A percentile compares a stretch with the other conserved stretches of the same genome.
Evolutionary conservation across 2,113 vertebrate species (phyloP).

Genomic region (Gymnobelideus leadbeateri): DNA sequence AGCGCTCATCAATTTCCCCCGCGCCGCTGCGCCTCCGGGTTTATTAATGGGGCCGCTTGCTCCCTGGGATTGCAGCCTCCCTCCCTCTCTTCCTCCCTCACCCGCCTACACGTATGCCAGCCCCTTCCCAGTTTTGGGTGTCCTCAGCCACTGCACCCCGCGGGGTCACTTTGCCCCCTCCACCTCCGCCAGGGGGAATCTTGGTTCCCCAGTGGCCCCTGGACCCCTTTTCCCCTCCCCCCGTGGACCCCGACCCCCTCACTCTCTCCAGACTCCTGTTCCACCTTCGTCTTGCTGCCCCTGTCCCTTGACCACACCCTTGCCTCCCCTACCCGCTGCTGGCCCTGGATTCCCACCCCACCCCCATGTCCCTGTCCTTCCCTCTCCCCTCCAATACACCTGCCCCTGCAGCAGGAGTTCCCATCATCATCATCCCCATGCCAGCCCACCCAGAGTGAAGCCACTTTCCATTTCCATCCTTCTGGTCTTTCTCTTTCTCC

Average conservation of each 20-base stretch:
- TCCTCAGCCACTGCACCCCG: background rate
- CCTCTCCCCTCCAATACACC: background rate
- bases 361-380: background rate
- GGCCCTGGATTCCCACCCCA: background rate
- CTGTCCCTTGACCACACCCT: no score
- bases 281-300: no score
- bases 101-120: background rate
- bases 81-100: constrained; percentile 62
- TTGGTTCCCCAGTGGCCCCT: constrained; percentile 17
- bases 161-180: background rate
- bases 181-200: background rate
- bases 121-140: constrained; percentile 7
- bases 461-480: background rate
- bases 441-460: no score
- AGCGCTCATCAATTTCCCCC: constrained; percentile 82
- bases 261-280: background rate
- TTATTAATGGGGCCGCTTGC: constrained; percentile 81
- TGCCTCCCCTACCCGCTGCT: background rate
- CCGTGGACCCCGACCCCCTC: background rate
- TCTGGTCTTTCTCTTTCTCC: background rate
- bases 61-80: constrained; percentile 75
- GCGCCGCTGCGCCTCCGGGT: constrained; percentile 74
- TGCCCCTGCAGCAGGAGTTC: background rate
- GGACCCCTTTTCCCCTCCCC: constrained; percentile 24
- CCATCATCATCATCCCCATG: background rate